phyloP scores from a whole-genome alignment of 2,113 vertebrate species.

The Xiphophorus couchianus region DNA sequence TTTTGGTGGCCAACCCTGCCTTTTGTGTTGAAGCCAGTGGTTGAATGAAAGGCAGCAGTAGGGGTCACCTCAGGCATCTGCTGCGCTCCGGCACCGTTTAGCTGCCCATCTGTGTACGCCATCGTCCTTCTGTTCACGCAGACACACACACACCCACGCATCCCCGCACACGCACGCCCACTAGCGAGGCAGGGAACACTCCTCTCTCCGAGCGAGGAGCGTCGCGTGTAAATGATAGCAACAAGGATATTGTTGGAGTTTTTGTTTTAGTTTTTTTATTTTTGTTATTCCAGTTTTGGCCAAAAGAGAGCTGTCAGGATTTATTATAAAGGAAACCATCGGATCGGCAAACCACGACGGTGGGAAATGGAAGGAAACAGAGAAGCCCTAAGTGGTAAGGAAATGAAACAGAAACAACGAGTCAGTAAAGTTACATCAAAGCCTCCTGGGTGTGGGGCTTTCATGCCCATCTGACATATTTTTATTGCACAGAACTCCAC shows the following conservation, averaged over 20 bases:
- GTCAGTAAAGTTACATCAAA: not conserved
- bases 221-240: not conserved
- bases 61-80: conserved; percentile 80
- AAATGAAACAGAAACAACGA: conserved; percentile 27
- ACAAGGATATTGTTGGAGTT: not conserved
- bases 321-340: conserved; percentile 34
- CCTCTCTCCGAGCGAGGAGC: not conserved
- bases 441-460: not conserved
- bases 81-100: conserved; percentile 69
- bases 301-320: conserved; percentile 39
- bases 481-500: not conserved
- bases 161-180: conserved; percentile 3
- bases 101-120: conserved; percentile 75
- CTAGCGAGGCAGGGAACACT: not conserved
- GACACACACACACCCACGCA: conserved; percentile 15
- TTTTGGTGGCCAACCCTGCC: conserved; percentile 61
- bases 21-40: conserved; percentile 71
- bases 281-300: conserved; percentile 13
- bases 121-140: conserved; percentile 73
- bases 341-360: conserved; percentile 29
- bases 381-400: conserved; percentile 37
- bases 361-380: conserved; percentile 41
- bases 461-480: not conserved
- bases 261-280: no score
- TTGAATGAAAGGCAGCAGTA: conserved; percentile 71